Evolutionary conservation across 1,140 invertebrate genomes (phyloP).

Genomic region (Mesaphorura yosii): DNA sequence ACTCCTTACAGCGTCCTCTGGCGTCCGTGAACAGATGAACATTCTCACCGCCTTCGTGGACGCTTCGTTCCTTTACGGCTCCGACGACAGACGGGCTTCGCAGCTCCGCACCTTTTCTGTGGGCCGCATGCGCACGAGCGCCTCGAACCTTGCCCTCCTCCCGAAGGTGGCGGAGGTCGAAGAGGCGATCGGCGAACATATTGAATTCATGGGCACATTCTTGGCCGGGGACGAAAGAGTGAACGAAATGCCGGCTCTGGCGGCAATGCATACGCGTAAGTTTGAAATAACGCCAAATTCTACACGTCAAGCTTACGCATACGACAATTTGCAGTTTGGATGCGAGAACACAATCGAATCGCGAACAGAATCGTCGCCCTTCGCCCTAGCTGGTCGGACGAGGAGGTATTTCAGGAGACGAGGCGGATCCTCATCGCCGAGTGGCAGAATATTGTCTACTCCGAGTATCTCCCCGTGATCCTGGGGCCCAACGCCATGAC

Average conservation of each 20-base stretch:
- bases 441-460: constrained; percentile 38
- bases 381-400: constrained; percentile 46
- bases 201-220: constrained; percentile 36
- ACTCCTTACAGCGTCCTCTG: constrained; percentile 39
- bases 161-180: constrained; percentile 34
- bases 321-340: constrained; percentile 46
- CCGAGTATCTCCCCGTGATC: constrained; percentile 37
- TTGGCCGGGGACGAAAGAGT: constrained; percentile 45
- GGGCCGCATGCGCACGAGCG: constrained; percentile 37
- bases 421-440: constrained; percentile 39
- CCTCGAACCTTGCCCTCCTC: constrained; percentile 34
- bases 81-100: constrained; percentile 41
- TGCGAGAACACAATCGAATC: constrained; percentile 73
- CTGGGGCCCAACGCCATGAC: constrained; percentile 51
- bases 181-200: constrained; percentile 36
- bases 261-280: constrained; percentile 66
- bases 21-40: constrained; percentile 65
- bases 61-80: constrained; percentile 68
- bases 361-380: constrained; percentile 59
- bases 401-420: constrained; percentile 36
- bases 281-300: too few species aligned
- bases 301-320: neutral
- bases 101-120: constrained; percentile 36
- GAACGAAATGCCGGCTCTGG: constrained; percentile 79
- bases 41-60: constrained; percentile 67